Percentiles rank a stretch among this genome's conserved stretches.
These are phyloP conservation scores for Dicyrtomina minuta DNA, from an alignment of 2,888 invertebrate species.

Conservation along the genomic window DNA sequence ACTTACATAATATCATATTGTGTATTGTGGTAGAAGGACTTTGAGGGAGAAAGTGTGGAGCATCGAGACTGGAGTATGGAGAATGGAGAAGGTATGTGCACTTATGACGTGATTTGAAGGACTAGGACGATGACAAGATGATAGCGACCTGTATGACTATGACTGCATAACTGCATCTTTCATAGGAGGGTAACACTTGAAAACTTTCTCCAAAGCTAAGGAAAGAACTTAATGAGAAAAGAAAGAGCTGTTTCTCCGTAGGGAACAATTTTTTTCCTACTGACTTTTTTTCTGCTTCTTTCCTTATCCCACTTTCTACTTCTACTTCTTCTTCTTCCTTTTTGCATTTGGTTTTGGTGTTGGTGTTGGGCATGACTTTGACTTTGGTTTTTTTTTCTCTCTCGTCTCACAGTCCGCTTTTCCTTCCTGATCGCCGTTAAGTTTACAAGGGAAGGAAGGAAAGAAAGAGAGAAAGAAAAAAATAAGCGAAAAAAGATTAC, in stretches of 20 bases:
- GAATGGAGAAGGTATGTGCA: not conserved
- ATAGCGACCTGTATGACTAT: slow-evolving; percentile 20
- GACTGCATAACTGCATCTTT: slow-evolving; percentile 16
- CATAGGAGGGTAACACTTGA: slow-evolving; percentile 12
- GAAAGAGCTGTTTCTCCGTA: slow-evolving; percentile 28
- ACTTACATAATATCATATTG: no score
- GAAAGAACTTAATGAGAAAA: slow-evolving; percentile 28
- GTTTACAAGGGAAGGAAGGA: slow-evolving; percentile 3
- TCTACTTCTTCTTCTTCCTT: no score
- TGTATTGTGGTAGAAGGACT: no score
- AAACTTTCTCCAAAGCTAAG: slow-evolving; percentile 21
- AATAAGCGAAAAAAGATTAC: not conserved
- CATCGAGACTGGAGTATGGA: not conserved
- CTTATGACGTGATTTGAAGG: not conserved
- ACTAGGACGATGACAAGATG: slow-evolving; percentile 23
- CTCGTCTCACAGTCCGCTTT: no score
- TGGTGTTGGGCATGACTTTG: no score
- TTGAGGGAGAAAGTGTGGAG: not conserved
- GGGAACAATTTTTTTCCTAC: slow-evolving; percentile 23
- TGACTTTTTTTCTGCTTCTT: slow-evolving; percentile 3
- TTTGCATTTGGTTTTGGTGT: no score
- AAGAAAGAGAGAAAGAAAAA: not conserved
- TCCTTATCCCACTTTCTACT: no score
- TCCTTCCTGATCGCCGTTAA: not conserved
- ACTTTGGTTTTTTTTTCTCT: no score